Conservation (phyloP, 2,113 vertebrate species). For the Nibea albiflora region DNA sequence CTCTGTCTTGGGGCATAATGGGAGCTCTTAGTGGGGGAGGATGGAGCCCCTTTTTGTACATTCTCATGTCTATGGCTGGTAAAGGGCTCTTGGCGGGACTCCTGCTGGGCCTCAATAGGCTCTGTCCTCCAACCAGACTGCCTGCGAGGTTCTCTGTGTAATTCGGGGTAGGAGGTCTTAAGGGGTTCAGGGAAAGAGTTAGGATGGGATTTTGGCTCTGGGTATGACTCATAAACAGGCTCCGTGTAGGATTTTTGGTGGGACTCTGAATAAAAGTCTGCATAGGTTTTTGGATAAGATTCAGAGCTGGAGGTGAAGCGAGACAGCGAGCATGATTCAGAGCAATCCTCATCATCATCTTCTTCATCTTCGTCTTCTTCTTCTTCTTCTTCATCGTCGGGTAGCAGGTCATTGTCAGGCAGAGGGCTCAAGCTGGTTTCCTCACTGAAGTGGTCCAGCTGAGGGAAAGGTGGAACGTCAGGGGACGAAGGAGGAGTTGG, state of each 20-base stretch:
- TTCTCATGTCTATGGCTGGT: slow-evolving; percentile 57
- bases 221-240: slow-evolving; percentile 52
- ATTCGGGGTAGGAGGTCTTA: slow-evolving; percentile 66
- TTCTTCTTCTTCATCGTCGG: slow-evolving; percentile 72
- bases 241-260: slow-evolving; percentile 69
- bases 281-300: slow-evolving; percentile 74
- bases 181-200: slow-evolving; percentile 73
- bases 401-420: slow-evolving; percentile 66
- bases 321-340: slow-evolving; percentile 66
- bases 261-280: slow-evolving; percentile 73
- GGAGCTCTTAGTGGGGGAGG: slow-evolving; percentile 38
- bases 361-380: slow-evolving; percentile 72
- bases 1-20: slow-evolving; percentile 28
- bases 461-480: slow-evolving; percentile 67
- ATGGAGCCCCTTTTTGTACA: slow-evolving; percentile 44
- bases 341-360: slow-evolving; percentile 68
- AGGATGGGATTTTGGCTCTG: slow-evolving; percentile 66
- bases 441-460: slow-evolving; percentile 74
- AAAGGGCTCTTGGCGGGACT: slow-evolving; percentile 47
- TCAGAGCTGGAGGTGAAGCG: slow-evolving; percentile 59
- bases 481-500: slow-evolving; percentile 78
- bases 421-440: slow-evolving; percentile 71
- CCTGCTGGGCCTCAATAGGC: slow-evolving; percentile 39
- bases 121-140: slow-evolving; percentile 37
- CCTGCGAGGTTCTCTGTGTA: slow-evolving; percentile 55